phyloP scores from a whole-genome alignment of 1,140 invertebrate genomes.

The Gonioctena quinquepunctata region DNA sequence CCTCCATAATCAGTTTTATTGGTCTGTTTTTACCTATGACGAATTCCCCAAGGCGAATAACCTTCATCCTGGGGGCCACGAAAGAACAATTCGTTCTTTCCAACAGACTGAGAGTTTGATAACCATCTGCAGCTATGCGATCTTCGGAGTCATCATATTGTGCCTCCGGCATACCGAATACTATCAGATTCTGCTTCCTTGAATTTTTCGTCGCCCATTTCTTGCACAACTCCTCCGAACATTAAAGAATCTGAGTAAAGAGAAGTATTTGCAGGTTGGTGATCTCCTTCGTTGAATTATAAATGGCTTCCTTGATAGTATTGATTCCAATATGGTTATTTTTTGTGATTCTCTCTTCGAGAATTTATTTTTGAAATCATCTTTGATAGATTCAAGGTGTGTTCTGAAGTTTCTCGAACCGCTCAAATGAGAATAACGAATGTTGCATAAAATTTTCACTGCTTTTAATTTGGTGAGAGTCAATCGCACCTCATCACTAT shows the following conservation, averaged over 20 bases:
- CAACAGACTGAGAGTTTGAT: not conserved
- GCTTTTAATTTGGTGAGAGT: not conserved
- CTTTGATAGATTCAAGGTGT: not conserved
- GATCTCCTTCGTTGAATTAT: not conserved
- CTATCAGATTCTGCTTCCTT: not conserved
- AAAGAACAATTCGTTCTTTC: not conserved
- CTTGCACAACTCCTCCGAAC: not conserved
- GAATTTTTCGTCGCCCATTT: not conserved
- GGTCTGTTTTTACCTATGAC: too few relatives aligned
- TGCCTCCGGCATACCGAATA: not conserved
- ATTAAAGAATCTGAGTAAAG: not conserved
- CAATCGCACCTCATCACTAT: too few relatives aligned
- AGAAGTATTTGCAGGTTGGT: not conserved
- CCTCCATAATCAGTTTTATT: too few relatives aligned
- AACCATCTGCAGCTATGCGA: too few relatives aligned
- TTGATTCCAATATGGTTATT: not conserved
- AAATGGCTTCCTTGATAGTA: not conserved
- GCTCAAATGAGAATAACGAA: not conserved
- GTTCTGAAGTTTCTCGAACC: not conserved
- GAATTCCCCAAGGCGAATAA: not conserved
- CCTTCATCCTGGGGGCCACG: not conserved
- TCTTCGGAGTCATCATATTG: too few relatives aligned
- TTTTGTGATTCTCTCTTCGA: not conserved
- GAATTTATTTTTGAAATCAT: not conserved
- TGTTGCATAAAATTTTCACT: not conserved